Conservation (phyloP, 2,888 invertebrate species). For the Plagiodera versicolora region DNA sequence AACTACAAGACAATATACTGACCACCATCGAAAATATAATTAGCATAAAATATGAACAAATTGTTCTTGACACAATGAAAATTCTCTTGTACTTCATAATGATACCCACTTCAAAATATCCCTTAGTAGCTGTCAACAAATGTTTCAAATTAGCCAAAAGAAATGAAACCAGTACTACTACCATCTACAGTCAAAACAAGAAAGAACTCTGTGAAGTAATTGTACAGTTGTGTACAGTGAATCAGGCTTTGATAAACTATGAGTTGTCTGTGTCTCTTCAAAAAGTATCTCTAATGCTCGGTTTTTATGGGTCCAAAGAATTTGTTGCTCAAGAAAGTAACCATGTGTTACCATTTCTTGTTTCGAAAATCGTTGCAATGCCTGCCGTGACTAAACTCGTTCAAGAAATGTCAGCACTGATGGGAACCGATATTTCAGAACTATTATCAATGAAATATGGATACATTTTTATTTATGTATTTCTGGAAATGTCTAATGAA, state of each 20-base stretch:
- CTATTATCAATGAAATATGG: slow-evolving; percentile 69
- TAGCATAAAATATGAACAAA: slow-evolving; percentile 20
- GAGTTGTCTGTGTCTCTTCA: slow-evolving; percentile 63
- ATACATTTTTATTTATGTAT: slow-evolving; percentile 71
- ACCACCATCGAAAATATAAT: slow-evolving; percentile 59
- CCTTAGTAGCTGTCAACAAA: slow-evolving; percentile 61
- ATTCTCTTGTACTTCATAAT: slow-evolving; percentile 65
- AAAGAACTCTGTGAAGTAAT: slow-evolving; percentile 62
- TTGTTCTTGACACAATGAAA: slow-evolving; percentile 50
- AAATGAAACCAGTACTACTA: slow-evolving; percentile 59
- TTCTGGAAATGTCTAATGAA: slow-evolving; percentile 59
- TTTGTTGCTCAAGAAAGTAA: slow-evolving; percentile 62
- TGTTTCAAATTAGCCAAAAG: slow-evolving; percentile 62
- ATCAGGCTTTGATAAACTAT: slow-evolving; percentile 59
- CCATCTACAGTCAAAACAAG: slow-evolving; percentile 64
- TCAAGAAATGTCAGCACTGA: slow-evolving; percentile 63
- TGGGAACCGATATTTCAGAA: slow-evolving; percentile 62
- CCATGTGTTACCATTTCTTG: slow-evolving; percentile 66
- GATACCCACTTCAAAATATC: slow-evolving; percentile 62
- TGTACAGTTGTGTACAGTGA: slow-evolving; percentile 63
- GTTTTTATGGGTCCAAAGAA: slow-evolving; percentile 56
- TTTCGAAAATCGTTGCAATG: slow-evolving; percentile 61
- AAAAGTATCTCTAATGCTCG: slow-evolving; percentile 67
- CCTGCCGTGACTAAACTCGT: slow-evolving; percentile 64
- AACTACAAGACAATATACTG: slow-evolving; percentile 60